phyloP scores from a whole-genome alignment of 2,797 vertebrate species.

The Eulemur mongoz region DNA sequence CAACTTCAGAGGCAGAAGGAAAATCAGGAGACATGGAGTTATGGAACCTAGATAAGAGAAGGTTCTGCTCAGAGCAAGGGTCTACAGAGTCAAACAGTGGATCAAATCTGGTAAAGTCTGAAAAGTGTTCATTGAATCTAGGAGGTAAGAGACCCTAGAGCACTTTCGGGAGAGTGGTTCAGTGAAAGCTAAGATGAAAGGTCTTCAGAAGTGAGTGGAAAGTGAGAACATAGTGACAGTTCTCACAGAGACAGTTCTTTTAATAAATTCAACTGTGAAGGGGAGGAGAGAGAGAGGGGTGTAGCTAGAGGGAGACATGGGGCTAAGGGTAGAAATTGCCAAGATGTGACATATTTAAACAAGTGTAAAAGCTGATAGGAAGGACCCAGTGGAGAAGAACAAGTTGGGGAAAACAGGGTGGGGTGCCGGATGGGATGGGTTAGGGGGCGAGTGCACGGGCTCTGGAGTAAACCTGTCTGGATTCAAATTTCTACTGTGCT shows the following conservation, averaged over 20 bases:
- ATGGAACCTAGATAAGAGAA: too few relatives aligned
- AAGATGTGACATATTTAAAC: background rate
- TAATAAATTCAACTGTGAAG: background rate
- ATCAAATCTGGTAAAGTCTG: background rate
- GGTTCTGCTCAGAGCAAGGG: background rate
- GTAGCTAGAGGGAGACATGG: background rate
- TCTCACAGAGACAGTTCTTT: background rate
- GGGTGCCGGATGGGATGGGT: background rate
- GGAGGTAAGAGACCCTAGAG: background rate
- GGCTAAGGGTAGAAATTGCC: background rate
- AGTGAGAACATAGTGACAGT: background rate
- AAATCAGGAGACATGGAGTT: background rate
- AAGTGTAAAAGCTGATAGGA: background rate
- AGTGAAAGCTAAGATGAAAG: background rate
- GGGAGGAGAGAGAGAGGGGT: background rate
- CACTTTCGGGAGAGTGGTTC: fast-evolving
- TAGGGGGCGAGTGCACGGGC: background rate
- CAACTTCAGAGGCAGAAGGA: background rate
- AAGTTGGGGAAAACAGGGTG: background rate
- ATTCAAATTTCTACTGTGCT: background rate
- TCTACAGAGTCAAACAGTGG: background rate
- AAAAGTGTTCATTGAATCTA: background rate
- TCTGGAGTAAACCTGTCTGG: background rate
- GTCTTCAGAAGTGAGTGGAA: background rate
- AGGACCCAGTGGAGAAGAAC: background rate